Conservation (phyloP, 2,797 vertebrate species). For the Cyclura pinguis region DNA sequence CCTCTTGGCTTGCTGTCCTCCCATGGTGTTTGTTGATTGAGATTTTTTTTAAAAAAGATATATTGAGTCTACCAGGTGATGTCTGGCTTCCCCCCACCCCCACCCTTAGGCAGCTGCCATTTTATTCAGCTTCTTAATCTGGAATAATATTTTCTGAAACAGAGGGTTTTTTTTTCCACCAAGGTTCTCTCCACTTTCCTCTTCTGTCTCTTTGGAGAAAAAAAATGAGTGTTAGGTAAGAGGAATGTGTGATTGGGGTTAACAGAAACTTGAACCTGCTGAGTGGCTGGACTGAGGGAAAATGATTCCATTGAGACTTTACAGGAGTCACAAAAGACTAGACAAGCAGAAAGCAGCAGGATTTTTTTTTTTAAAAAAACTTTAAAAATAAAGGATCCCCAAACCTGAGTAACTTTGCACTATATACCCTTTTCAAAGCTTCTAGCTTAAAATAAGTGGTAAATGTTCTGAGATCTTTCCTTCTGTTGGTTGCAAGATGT, state of each 20-base stretch:
- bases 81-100: conserved; percentile 51
- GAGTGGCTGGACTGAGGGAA: not conserved
- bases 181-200: conserved; percentile 23
- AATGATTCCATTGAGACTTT: not conserved
- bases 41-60: conserved; percentile 24
- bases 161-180: not conserved
- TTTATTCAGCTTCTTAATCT: conserved; percentile 53
- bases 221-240: conserved; percentile 41
- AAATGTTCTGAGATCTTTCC: not conserved
- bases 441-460: not conserved
- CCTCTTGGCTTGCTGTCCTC: conserved; percentile 62
- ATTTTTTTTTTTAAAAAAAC: not conserved
- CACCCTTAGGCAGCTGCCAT: conserved; percentile 57
- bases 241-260: conserved; percentile 44
- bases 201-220: conserved; percentile 40
- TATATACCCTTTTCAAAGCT: not conserved
- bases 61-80: conserved; percentile 61
- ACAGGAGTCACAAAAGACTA: not conserved
- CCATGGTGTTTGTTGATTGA: conserved; percentile 55
- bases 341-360: conserved; percentile 16
- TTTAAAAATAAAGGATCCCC: not conserved
- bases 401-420: not conserved
- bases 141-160: conserved; percentile 61
- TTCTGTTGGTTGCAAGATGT: not conserved
- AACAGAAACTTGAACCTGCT: conserved; percentile 65